Percentiles rank a stretch among this genome's conserved stretches.
phyloP scores from a whole-genome alignment of 2,797 vertebrate species.

The Silurus lanzhouensis region DNA sequence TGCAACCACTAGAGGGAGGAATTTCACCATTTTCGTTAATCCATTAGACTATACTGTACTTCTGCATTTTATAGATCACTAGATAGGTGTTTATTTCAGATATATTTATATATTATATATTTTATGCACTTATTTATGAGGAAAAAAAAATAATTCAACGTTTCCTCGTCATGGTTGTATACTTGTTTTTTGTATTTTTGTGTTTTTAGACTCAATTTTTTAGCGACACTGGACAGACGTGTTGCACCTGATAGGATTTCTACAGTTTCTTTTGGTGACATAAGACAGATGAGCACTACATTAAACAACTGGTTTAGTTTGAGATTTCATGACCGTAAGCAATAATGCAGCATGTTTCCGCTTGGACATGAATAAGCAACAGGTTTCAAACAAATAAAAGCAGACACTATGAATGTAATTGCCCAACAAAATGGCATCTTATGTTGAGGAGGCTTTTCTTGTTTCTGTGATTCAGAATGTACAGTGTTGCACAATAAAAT shows the following conservation, averaged over 20 bases:
- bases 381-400: background rate
- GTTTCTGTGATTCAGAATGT: too few species aligned
- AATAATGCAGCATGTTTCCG: background rate
- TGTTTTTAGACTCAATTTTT: background rate
- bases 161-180: background rate
- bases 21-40: background rate
- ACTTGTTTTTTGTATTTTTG: background rate
- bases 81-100: background rate
- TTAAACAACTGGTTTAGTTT: background rate
- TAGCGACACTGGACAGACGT: background rate
- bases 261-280: background rate
- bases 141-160: background rate
- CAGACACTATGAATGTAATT: background rate
- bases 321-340: background rate
- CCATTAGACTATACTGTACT: too few species aligned
- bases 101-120: background rate
- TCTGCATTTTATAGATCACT: background rate
- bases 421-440: background rate
- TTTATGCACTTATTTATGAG: background rate
- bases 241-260: background rate
- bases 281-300: background rate
- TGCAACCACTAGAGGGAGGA: constrained; percentile 22
- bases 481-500: too few species aligned
- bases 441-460: background rate
- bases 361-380: background rate